Percentiles rank a stretch among this genome's conserved stretches.
These are phyloP conservation scores for Cistogaster globosa DNA, from an alignment of 2,888 invertebrate species.

Conservation along the genomic window DNA sequence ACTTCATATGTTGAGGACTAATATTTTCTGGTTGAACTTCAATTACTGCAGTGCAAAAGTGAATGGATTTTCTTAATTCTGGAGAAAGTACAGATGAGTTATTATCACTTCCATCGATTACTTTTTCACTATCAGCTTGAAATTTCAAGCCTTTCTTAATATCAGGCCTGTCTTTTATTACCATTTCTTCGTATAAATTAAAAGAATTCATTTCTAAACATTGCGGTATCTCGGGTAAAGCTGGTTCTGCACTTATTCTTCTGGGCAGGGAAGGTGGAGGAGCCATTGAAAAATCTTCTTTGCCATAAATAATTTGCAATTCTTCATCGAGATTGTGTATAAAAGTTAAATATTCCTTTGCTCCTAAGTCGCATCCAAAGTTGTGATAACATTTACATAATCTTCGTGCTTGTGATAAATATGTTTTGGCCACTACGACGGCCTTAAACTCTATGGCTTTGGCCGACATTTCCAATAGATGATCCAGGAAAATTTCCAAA, in stretches of 20 bases:
- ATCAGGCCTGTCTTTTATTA: slow-evolving; percentile 37
- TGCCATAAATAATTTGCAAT: slow-evolving; percentile 81
- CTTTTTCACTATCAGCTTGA: background rate
- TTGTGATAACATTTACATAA: slow-evolving; percentile 86
- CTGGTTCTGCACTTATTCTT: slow-evolving; percentile 76
- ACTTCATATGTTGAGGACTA: slow-evolving; percentile 45
- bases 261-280: slow-evolving; percentile 76
- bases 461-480: slow-evolving; percentile 88
- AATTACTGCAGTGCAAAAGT: slow-evolving; percentile 75
- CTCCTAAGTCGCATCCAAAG: slow-evolving; percentile 84
- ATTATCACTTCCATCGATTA: background rate
- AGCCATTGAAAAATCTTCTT: slow-evolving; percentile 67
- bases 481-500: slow-evolving; percentile 88
- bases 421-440: slow-evolving; percentile 86
- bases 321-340: slow-evolving; percentile 84
- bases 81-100: background rate
- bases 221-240: slow-evolving; percentile 58
- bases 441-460: slow-evolving; percentile 86
- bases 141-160: slow-evolving; percentile 55
- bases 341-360: slow-evolving; percentile 84
- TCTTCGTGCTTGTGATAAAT: slow-evolving; percentile 88
- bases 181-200: slow-evolving; percentile 65
- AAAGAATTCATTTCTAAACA: slow-evolving; percentile 30
- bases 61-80: slow-evolving; percentile 74
- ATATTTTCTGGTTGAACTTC: slow-evolving; percentile 66